Base-by-base conservation (phyloP, 2,888 invertebrate genomes). In the Mesodorylaimus sp. region DNA sequence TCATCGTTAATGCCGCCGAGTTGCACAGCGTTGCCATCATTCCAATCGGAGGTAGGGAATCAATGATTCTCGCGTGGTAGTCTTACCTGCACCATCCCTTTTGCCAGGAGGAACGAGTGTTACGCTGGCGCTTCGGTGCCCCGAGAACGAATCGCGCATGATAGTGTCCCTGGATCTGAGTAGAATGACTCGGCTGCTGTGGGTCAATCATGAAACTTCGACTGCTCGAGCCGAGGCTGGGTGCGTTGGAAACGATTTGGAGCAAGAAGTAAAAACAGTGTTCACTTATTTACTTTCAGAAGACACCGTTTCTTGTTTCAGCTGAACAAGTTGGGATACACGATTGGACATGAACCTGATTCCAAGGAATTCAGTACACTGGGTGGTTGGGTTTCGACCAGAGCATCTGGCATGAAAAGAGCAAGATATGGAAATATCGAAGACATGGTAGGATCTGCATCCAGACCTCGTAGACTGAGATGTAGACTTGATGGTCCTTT, bases 371-470 rank as follows among this genome's bases (percentile, higher is more conserved):
- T 97, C 71, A 71, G 71, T 50, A 69, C 73, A 16, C 75, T 97
- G 1, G 95, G 95, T 3, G 95, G 95, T 1, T 97, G 97, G 95
- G 85, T 91, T 43, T 87, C 88, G 2, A 91, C 89, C 0, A 71
- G 89, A 47, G 91, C 89, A 0, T 87, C 86, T 19, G 95, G 97
- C 48, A 95, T 95, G 95, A 97, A 95, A 73, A 97, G 95, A 69
- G 97, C 97, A 67, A 79, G 83, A 0, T 97, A 93, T 59, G 93
- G 93, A 0, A 95, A 95, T 64, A 95, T 95, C 53, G 93, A 95
- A 68, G 93, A 95, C 65, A 73, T 93, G 46, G 68, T 68, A 54
- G 54, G 59, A 53, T n/a, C n/a, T n/a, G n/a, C n/a, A n/a, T n/a
- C n/a, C n/a, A 41, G n/a, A n/a, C n/a, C n/a, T n/a, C n/a, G 36